Percentiles rank a stretch among this genome's conserved stretches.
phyloP scores from a whole-genome alignment of 2,113 vertebrate species.

The Polyodon spathula region DNA sequence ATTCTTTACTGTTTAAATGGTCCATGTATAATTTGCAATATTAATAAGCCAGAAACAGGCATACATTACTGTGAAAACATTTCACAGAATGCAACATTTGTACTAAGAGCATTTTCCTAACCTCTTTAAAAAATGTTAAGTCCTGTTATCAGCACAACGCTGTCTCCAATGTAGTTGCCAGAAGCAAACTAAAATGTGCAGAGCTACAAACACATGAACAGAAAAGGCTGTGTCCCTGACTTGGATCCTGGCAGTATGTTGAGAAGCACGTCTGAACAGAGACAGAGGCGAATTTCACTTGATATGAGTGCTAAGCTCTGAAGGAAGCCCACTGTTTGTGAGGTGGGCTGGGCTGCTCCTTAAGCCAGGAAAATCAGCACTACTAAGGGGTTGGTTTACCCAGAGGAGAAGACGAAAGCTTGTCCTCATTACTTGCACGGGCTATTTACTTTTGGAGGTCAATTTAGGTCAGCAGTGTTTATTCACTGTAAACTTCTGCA shows the following conservation, averaged over 20 bases:
- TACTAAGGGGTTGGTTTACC: not conserved
- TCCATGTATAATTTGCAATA: not conserved
- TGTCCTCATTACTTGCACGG: not conserved
- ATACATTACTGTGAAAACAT: conserved; percentile 4
- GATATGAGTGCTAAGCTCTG: too few species aligned
- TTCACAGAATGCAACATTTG: conserved; percentile 9
- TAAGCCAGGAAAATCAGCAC: conserved; percentile 1
- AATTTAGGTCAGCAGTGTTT: not conserved
- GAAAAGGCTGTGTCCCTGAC: not conserved
- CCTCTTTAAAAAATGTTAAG: not conserved
- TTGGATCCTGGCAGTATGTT: not conserved
- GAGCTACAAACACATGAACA: not conserved
- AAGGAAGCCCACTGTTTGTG: not conserved
- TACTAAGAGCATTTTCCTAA: not conserved
- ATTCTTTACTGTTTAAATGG: not conserved
- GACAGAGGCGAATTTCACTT: too few species aligned
- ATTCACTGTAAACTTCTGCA: not conserved
- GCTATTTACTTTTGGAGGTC: conserved; percentile 7
- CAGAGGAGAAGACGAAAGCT: not conserved
- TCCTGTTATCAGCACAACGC: too few species aligned
- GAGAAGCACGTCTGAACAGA: too few species aligned
- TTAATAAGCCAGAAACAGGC: conserved; percentile 7
- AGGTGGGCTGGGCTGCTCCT: not conserved
- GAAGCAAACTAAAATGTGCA: not conserved
- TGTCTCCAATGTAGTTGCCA: not conserved